Base-by-base conservation (phyloP, 2,888 invertebrate species). In the Drosophila siamana region DNA sequence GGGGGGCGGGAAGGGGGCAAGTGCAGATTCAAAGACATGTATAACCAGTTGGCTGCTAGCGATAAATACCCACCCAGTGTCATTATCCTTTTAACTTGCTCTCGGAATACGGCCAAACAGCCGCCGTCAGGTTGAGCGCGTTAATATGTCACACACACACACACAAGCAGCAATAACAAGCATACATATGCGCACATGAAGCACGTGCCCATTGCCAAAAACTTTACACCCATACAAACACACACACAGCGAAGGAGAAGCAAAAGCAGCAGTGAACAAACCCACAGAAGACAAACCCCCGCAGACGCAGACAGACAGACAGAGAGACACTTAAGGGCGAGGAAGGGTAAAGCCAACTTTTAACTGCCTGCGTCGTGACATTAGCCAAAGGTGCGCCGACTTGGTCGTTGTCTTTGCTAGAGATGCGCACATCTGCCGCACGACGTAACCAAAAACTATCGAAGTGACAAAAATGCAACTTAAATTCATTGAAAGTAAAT, bases 61-160 rank as follows among this genome's bases (percentile, higher is more conserved):
- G 74, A 74, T 79, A 78, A 82, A 87, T 81, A 63, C 68, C 82
- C 70, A 66, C 78, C 79, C 86, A 78, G 82, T 85, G 86, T 82
- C 88, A 87, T 85, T 82, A 87, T 76, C 88, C 82, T 87, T 85
- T 85, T 87, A 87, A 78, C 85, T 87, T 84, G 86, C 62, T 57
- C 77, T 86, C 61, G 57, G 62, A 61, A 73, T 60, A 69, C 54
- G 48, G 72, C 60, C 72, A 74, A 74, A 74, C 60, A 67, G 67
- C 28, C 66, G 77, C 78, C 61, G 62, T 47, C 78, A 78, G 74
- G 70, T 78, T 74, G 74, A 65, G 51, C 64, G 69, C 69, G 83
- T 75, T 82, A 79, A 82, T 79, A 72, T 75, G 69, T 62, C 60
- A 75, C 62, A 68, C 56, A 71, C 64, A 63, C 44, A 50, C 28